Percentiles rank a stretch among this genome's conserved stretches.
Conservation (phyloP, 2,888 invertebrate genomes). For the Tanypteryx hageni region DNA sequence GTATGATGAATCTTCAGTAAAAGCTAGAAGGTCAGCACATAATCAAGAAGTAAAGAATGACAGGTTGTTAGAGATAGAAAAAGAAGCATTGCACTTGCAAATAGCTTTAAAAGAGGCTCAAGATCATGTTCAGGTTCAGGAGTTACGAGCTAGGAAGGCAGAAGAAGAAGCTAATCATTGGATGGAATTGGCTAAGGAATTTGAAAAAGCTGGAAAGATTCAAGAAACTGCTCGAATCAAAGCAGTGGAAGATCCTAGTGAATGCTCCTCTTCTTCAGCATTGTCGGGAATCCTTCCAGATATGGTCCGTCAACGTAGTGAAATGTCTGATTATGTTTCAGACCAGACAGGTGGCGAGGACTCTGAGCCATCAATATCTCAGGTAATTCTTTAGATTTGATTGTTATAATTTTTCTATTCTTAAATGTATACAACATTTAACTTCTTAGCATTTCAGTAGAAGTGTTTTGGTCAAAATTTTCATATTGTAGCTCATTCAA, state of each 20-base stretch:
- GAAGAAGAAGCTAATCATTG: conserved; percentile 66
- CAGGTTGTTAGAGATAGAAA: conserved; percentile 72
- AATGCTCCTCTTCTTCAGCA: conserved; percentile 42
- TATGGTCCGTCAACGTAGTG: conserved; percentile 71
- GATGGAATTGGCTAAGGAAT: conserved; percentile 48
- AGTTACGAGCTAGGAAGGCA: conserved; percentile 67
- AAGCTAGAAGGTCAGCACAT: neutral
- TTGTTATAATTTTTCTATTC: neutral
- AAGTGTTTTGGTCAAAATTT: neutral
- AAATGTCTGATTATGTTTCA: conserved; percentile 76
- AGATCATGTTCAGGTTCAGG: conserved; percentile 74
- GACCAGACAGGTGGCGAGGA: conserved; percentile 73
- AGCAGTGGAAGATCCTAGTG: conserved; percentile 24
- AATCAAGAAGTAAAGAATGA: neutral
- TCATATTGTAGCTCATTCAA: too few relatives aligned
- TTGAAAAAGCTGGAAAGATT: conserved; percentile 14
- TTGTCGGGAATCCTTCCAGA: conserved; percentile 34
- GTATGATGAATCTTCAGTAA: neutral
- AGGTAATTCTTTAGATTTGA: neutral
- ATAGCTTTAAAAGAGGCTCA: conserved; percentile 73
- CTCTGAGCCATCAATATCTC: conserved; percentile 67
- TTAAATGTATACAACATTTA: neutral
- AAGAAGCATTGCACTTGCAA: conserved; percentile 74
- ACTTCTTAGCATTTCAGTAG: neutral
- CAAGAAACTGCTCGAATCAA: conserved; percentile 3